Base-by-base conservation (phyloP, 2,888 invertebrate genomes). In the Lochmaea crataegi region DNA sequence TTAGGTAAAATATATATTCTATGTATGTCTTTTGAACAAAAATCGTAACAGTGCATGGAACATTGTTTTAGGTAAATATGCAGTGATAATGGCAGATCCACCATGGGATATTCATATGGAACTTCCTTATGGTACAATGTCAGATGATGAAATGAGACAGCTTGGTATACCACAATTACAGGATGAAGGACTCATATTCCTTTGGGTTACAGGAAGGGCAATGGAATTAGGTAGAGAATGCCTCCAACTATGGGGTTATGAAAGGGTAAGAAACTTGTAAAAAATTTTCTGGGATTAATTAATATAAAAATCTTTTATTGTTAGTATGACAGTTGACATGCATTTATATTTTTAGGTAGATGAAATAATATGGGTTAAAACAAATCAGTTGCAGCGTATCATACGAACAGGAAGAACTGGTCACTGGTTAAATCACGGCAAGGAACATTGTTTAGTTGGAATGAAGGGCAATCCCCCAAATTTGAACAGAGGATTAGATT, bases 101-200 rank as follows among this genome's bases (percentile, higher is more conserved):
- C 99, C 98, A 0, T 99, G 98, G 99, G 99, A 99, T 84, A 99
- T 99, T 79, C 98, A 99, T 86, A 99, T 99, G 98, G 98, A 99
- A 87, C 89, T 99, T 61, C 98, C 98, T 0, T 99, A 99, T 85
- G 99, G 98, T 1, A 99, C 98, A 0, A 97, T 99, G 96, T 97
- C 97, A 0, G 98, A 99, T 84, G 98, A 98, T 85, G 98, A 99
- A 89, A 99, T 99, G 98, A 89, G 98, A 66, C 95, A 96, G 75
- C 88, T 99, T 18, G 96, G 97, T 2, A 96, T 99, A 68, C 98
- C 98, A 0, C 94, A 95, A 68, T 87, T 98, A 57, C 98, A 99
- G 87, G 98, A 98, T 84, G 96, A 97, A 83, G 99, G 99, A 0
- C 91, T 98, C 9, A 94, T 99, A 78, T 99, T 99, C 87, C 90